Base-by-base conservation (phyloP, 2,888 invertebrate species). In the Plebejus argus region DNA sequence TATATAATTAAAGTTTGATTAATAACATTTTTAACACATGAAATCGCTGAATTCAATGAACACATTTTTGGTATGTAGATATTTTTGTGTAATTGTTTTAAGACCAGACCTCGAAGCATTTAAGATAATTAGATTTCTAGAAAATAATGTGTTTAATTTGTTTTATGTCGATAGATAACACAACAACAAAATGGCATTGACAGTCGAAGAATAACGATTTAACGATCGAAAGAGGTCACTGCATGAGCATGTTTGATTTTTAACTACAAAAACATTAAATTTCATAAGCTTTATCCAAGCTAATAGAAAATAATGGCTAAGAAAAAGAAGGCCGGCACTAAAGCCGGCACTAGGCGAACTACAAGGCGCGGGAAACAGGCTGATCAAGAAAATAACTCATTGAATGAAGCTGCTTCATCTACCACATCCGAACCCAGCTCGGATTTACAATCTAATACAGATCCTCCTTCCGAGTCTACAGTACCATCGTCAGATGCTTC, bases 291-390 rank as follows among this genome's bases (percentile, higher is more conserved):
- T 58, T 77, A 45, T 18, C 56, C 39, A 86, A 91, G 91, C 86
- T 90, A 86, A 84, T 85, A 87, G 84, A 86, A 83, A 85, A 84
- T 84, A 83, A 93, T 93, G 93, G 93, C 92, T 82, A 93, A 91
- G 86, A 89, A 89, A 85, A 91, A 89, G 85, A 93, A 92, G 87
- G 87, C 90, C 83, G 86, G 89, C 79, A 80, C 88, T 45, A 90
- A 88, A 82, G 83, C 88, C 53, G 85, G 86, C 78, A 83, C 89
- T 78, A 86, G 93, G 76, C 91, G 93, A 53, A 88, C 90, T 28
- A 85, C 91, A 35, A 89, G 93, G 72, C 92, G 91, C 83, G 87
- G 89, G 79, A 94, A 92, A 84, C 89, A 89, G 81, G 85, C 87
- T 12, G 85, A 80, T 15, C 53, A 53, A 23, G 83, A 82, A 70